phyloP scores from a whole-genome alignment of 2,888 invertebrate genomes.

The Zeuzera pyrina region DNA sequence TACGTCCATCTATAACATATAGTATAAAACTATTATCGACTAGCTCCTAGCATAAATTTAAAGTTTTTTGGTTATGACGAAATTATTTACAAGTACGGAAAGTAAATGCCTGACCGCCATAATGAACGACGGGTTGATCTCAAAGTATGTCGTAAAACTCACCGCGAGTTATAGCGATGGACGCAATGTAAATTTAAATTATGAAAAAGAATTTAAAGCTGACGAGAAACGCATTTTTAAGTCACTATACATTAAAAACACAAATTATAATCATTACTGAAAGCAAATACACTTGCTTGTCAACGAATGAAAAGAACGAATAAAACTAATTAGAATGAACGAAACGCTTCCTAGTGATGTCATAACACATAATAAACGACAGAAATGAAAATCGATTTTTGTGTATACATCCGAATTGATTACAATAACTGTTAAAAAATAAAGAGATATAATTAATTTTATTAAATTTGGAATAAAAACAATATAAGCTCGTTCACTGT shows the following conservation, averaged over 20 bases:
- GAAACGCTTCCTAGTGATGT: neutral
- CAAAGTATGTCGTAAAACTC: constrained; percentile 50
- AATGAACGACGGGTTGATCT: constrained; percentile 60
- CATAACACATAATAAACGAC: neutral
- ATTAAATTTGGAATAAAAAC: no score
- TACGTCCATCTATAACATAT: constrained; percentile 60
- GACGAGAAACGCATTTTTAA: constrained; percentile 44
- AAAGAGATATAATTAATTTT: no score
- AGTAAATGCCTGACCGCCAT: constrained; percentile 61
- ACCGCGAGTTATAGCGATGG: constrained; percentile 63
- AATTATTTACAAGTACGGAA: constrained; percentile 34
- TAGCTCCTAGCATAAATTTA: constrained; percentile 6
- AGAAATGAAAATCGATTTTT: no score
- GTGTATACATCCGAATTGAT: constrained; percentile 8
- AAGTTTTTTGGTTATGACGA: constrained; percentile 25
- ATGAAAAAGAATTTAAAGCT: constrained; percentile 36
- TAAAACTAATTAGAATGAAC: constrained; percentile 1
- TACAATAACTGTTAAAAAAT: no score
- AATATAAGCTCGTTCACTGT: no score
- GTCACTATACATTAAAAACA: constrained; percentile 28
- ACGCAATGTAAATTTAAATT: constrained; percentile 40
- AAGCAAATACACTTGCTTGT: neutral
- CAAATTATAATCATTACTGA: constrained; percentile 1
- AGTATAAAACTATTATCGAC: neutral
- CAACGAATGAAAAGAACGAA: constrained; percentile 1